phyloP scores from a whole-genome alignment of 1,140 invertebrate genomes.

The Chlorops oryzae region DNA sequence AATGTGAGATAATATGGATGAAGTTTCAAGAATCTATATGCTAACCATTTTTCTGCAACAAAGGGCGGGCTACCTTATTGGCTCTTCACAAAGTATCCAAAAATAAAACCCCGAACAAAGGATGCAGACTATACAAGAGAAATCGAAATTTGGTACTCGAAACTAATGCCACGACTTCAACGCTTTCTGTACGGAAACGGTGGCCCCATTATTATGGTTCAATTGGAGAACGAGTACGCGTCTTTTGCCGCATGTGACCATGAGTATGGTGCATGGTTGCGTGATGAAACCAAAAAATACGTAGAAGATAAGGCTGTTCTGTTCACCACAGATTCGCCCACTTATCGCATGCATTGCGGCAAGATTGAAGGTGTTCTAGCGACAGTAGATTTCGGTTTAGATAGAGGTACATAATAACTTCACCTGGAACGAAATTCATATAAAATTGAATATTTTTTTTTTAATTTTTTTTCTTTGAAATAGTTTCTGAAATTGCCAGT shows the following conservation, averaged over 20 bases:
- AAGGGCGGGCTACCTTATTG: conserved; percentile 79
- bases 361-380: conserved; percentile 57
- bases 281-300: conserved; percentile 54
- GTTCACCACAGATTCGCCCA: conserved; percentile 64
- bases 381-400: conserved; percentile 65
- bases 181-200: conserved; percentile 64
- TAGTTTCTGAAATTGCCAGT: conserved; percentile 36
- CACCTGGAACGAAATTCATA: no score
- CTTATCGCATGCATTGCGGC: conserved; percentile 53
- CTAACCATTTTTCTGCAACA: no score
- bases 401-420: conserved; percentile 1
- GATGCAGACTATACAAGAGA: conserved; percentile 55
- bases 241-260: conserved; percentile 62
- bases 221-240: conserved; percentile 77
- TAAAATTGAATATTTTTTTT: conserved; percentile 1
- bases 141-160: conserved; percentile 55
- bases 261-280: conserved; percentile 54
- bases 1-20: no score
- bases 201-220: conserved; percentile 72
- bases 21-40: no score
- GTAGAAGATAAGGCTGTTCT: conserved; percentile 58
- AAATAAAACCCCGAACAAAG: conserved; percentile 59
- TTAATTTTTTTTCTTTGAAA: background rate
- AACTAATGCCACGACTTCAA: conserved; percentile 53
- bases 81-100: conserved; percentile 63